Evolutionary conservation across 1,140 invertebrate genomes (phyloP).

Genomic region (Drosophila ohnishii): DNA sequence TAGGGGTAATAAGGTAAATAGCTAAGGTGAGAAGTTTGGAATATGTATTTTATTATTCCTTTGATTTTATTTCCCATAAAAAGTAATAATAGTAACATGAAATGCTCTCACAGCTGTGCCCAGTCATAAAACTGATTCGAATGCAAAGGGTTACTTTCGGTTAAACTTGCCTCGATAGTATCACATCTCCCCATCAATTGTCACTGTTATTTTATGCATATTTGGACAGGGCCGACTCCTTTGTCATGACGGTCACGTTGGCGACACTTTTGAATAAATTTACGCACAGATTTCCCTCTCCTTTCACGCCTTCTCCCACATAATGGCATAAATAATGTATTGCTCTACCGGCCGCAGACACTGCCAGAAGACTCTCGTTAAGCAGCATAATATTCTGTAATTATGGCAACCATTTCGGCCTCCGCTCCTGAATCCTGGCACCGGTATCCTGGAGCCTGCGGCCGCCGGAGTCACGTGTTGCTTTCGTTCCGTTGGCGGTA

Average conservation of each 20-base stretch:
- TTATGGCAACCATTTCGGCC: constrained; percentile 48
- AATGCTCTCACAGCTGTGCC: background rate
- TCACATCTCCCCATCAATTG: constrained; percentile 4
- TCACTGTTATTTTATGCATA: constrained; percentile 20
- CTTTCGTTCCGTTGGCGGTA: constrained; percentile 51
- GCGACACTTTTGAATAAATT: constrained; percentile 47
- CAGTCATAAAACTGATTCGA: background rate
- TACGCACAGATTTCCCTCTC: constrained; percentile 26
- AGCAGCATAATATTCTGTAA: constrained; percentile 54
- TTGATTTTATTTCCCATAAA: background rate
- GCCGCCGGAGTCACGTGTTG: constrained; percentile 34
- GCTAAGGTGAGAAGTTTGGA: background rate
- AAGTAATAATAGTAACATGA: background rate
- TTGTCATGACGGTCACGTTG: constrained; percentile 41
- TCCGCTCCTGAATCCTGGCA: background rate
- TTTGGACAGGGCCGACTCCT: constrained; percentile 11
- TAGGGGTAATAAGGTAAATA: background rate
- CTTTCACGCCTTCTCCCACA: constrained; percentile 13
- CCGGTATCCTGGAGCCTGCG: constrained; percentile 11
- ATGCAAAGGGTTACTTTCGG: constrained; percentile 13
- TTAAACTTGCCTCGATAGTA: constrained; percentile 1
- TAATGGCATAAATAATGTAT: constrained; percentile 52
- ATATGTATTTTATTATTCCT: background rate
- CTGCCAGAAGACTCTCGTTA: constrained; percentile 41
- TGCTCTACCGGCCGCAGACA: constrained; percentile 1